Conservation (phyloP, 2,113 vertebrate genomes). For the Megaceryle maxima region DNA sequence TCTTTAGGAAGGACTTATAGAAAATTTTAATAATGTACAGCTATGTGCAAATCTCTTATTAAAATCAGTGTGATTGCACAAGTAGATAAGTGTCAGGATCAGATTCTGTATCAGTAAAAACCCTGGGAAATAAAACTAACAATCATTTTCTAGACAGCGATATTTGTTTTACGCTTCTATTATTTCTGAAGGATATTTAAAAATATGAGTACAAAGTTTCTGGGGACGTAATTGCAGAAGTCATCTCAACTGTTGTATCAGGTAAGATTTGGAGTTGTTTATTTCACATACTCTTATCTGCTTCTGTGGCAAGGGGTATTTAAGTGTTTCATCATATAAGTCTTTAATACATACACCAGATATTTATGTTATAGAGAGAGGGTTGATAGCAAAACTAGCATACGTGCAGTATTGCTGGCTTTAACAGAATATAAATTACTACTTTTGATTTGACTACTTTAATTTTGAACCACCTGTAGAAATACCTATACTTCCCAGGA, state of each 20-base stretch:
- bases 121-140: not conserved
- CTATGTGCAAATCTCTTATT: not conserved
- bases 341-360: not conserved
- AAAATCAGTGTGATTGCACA: not conserved
- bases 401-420: not conserved
- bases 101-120: not conserved
- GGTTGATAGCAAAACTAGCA: not conserved
- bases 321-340: not conserved
- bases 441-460: not conserved
- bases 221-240: not conserved
- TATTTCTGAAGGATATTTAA: not conserved
- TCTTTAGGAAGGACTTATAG: not conserved
- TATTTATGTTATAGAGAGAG: not conserved
- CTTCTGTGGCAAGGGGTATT: not conserved
- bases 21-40: not conserved
- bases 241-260: not conserved
- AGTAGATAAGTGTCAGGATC: not conserved
- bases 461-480: not conserved
- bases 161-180: not conserved
- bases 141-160: not conserved
- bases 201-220: not conserved
- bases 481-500: not conserved
- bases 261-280: not conserved
- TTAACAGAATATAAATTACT: not conserved
- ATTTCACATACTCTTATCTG: not conserved